Evolutionary conservation across 92 coral and sea anemone species (phyloP).

Genomic region (Actinernus sp.): DNA sequence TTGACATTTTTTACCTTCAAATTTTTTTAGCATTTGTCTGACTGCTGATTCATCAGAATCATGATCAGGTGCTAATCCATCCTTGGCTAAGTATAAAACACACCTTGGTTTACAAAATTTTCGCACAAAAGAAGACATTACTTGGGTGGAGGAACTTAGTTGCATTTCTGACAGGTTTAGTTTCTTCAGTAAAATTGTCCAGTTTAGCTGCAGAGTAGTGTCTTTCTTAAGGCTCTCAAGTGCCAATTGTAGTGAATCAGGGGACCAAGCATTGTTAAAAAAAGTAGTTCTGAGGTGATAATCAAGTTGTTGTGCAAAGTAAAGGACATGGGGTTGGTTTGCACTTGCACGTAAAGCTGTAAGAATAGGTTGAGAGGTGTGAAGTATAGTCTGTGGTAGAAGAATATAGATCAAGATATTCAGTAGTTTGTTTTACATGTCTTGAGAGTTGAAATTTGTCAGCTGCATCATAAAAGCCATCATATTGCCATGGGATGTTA

Average conservation of each 20-base stretch:
- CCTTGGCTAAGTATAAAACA: slow-evolving; percentile 23
- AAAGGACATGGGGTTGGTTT: slow-evolving; percentile 11
- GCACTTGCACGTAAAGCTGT: slow-evolving; percentile 32
- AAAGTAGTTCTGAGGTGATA: slow-evolving; percentile 3
- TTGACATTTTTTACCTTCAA: not conserved
- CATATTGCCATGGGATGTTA: not conserved
- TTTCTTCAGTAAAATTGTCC: slow-evolving; percentile 1
- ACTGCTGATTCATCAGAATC: slow-evolving; percentile 28
- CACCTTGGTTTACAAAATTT: slow-evolving; percentile 22
- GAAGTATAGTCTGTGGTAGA: not conserved
- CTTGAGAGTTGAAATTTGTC: slow-evolving; percentile 26
- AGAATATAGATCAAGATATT: slow-evolving; percentile 34
- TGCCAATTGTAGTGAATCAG: slow-evolving; percentile 10
- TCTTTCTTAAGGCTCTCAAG: slow-evolving; percentile 10
- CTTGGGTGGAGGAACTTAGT: not conserved
- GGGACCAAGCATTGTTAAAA: slow-evolving; percentile 24
- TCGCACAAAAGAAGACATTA: slow-evolving; percentile 26
- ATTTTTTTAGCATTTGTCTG: slow-evolving; percentile 19
- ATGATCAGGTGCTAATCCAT: slow-evolving; percentile 35
- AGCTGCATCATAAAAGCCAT: slow-evolving; percentile 22
- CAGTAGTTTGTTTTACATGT: slow-evolving; percentile 49
- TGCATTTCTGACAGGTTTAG: not conserved
- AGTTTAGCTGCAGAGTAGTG: slow-evolving; percentile 7
- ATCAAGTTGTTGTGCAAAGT: slow-evolving; percentile 19
- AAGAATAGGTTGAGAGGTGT: slow-evolving; percentile 19